phyloP scores from a whole-genome alignment of 2,797 vertebrate genomes.

The Rhincodon typus region DNA sequence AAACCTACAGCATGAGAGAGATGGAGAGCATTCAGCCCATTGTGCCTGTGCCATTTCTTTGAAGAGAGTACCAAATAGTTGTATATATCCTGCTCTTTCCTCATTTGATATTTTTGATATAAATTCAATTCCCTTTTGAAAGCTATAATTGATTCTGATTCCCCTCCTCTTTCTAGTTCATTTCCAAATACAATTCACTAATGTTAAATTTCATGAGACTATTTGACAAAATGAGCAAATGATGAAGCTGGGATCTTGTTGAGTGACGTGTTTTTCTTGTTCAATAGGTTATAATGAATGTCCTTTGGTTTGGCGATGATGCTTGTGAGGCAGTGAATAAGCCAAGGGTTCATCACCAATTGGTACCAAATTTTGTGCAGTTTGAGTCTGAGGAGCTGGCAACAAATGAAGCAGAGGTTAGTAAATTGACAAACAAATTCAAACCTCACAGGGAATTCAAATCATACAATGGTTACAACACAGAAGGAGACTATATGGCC shows the following conservation, averaged over 20 bases:
- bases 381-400: slow-evolving; percentile 20
- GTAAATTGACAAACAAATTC: background rate
- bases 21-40: background rate
- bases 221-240: background rate
- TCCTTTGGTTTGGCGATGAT: slow-evolving; percentile 25
- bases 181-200: background rate
- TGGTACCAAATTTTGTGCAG: background rate
- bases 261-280: background rate
- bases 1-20: background rate
- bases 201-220: background rate
- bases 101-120: background rate
- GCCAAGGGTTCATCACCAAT: slow-evolving; percentile 25
- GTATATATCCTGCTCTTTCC: background rate
- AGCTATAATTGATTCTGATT: background rate
- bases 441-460: background rate
- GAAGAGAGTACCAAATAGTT: background rate
- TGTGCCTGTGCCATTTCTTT: background rate
- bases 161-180: background rate
- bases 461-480: background rate
- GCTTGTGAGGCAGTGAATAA: background rate
- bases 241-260: background rate
- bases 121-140: background rate
- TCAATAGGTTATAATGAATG: slow-evolving; percentile 24
- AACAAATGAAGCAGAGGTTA: background rate
- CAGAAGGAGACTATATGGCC: no score